A percentile compares a stretch with the other conserved stretches of the same genome.
Evolutionary conservation across 1,140 invertebrate species (phyloP).

Genomic region (Eriocheir sinensis): DNA sequence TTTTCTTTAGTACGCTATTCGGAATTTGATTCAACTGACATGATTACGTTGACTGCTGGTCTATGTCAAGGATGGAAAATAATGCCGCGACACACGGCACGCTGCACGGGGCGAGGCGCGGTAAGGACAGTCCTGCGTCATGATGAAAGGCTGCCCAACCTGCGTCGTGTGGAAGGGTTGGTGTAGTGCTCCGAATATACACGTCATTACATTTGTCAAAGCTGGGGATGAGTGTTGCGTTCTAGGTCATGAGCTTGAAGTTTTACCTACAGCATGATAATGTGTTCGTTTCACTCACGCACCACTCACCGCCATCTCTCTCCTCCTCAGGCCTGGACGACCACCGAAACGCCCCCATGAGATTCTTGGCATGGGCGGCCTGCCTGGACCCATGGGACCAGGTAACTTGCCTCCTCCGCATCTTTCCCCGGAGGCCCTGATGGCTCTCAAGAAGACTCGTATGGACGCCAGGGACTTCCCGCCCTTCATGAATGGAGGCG

Average conservation of each 20-base stretch:
- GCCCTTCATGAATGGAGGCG: conserved; percentile 72
- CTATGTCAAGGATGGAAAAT: background rate
- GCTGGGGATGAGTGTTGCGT: background rate
- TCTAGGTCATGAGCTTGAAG: background rate
- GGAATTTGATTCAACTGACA: background rate
- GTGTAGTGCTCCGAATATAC: background rate
- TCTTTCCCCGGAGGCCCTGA: conserved; percentile 75
- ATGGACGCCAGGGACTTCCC: conserved; percentile 75
- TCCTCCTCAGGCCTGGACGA: conserved; percentile 65
- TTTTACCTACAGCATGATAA: background rate
- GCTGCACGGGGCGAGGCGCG: background rate
- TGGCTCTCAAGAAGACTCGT: conserved; percentile 75
- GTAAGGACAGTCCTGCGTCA: background rate
- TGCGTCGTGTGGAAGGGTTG: background rate
- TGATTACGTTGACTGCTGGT: background rate
- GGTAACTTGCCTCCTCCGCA: conserved; percentile 62
- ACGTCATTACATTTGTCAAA: background rate
- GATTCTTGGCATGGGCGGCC: conserved; percentile 66
- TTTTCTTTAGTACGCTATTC: background rate
- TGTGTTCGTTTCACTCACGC: background rate
- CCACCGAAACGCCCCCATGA: conserved; percentile 73
- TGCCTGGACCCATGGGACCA: conserved; percentile 52
- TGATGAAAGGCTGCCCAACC: background rate
- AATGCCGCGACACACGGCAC: background rate
- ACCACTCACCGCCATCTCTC: background rate